Evolutionary conservation across 2,113 vertebrate species (phyloP), one percentile per base, ranked within the genome.

Genomic region (Nicator chloris): DNA sequence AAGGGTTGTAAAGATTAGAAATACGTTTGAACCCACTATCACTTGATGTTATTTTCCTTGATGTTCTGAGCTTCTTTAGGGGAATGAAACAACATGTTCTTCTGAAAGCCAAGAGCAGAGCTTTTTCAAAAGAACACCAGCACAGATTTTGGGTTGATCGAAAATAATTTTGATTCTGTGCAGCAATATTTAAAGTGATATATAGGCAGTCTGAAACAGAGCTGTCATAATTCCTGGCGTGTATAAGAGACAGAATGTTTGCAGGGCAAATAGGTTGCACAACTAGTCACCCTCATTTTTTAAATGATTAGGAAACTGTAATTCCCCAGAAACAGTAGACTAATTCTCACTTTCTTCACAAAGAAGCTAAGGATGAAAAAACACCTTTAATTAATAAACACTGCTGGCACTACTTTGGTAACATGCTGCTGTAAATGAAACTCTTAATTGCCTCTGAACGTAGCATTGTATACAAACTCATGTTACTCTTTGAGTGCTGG

Each of bases 1-100:
- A 97, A 97, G 94, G 93, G 93, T 86, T 96, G 63, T 93, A 96
- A 97, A 97, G 96, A 98, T 97, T 96, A 97, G 96, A 96, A 96
- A 97, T 88, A 86, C 2, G 20, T 97, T 96, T 97, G 97, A 98
- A 97, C 76, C 88, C 51, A 30, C 79, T 75, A 86, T 95, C 89
- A 88, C 93, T 97, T 97, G 94, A 97, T 97, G 95, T 97, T 97
- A 94, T 97, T 95, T 90, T 96, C 94, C 93, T 97, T 97, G 94
- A 96, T 96, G 94, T 96, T 95, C 90, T 92, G 87, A 97, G 86
- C 80, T 96, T 97, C 91, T 96, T 97, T 86, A 78, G 86, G 61
- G 79, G 77, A 96, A 45, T 88, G 87, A 97, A 96, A 97, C 88
- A 94, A 92, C 81, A 87, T 57, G 57, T 92, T 87, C 92, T 92